phyloP scores from a whole-genome alignment of 1,140 invertebrate genomes.

The Leptestheria dahalacensis region DNA sequence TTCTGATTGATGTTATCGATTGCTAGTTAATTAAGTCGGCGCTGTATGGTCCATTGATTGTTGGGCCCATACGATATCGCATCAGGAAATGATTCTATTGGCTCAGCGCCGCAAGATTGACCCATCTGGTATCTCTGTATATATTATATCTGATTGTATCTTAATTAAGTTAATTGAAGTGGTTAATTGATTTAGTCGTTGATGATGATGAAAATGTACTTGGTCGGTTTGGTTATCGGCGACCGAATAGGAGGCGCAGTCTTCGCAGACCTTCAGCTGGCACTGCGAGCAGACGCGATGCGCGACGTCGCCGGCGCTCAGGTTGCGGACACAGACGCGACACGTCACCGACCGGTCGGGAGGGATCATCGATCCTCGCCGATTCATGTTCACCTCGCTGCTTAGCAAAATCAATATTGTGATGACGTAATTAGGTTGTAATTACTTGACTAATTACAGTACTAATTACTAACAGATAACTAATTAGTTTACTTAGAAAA shows the following conservation, averaged over 20 bases:
- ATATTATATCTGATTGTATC: too few species aligned
- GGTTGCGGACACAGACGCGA: conserved; percentile 12
- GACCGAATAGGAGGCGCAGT: conserved; percentile 77
- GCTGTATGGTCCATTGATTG: too few species aligned
- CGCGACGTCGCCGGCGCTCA: conserved; percentile 8
- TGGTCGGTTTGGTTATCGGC: conserved; percentile 48
- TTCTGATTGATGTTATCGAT: too few species aligned
- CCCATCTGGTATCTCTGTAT: too few species aligned
- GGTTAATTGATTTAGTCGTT: too few species aligned
- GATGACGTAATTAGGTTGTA: background rate
- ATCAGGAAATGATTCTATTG: too few species aligned
- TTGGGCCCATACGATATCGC: too few species aligned
- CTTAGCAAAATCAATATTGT: background rate
- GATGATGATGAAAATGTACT: conserved; percentile 30
- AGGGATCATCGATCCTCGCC: background rate
- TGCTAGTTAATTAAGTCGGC: too few species aligned
- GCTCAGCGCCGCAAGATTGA: too few species aligned
- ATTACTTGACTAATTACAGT: background rate
- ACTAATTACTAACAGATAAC: too few species aligned
- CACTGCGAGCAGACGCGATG: conserved; percentile 65
- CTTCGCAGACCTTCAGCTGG: conserved; percentile 74
- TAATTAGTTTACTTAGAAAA: too few species aligned
- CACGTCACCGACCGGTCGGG: conserved; percentile 11
- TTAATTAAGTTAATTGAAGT: too few species aligned
- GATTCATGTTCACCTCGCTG: background rate